Percentiles rank a stretch among this genome's conserved stretches.
These are phyloP conservation scores for Pterois miles DNA, from an alignment of 2,797 vertebrate genomes.

Conservation along the genomic window DNA sequence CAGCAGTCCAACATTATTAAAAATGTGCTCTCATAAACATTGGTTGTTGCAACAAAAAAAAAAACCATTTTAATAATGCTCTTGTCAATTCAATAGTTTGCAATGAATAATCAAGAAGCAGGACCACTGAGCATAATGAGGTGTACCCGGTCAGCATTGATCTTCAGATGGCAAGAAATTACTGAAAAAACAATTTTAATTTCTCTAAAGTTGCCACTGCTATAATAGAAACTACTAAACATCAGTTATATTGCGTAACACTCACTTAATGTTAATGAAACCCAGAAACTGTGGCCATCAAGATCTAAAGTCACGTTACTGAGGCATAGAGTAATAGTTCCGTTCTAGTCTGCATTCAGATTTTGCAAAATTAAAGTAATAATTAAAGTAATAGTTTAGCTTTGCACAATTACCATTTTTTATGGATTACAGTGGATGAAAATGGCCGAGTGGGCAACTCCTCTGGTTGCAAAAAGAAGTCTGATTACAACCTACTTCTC, in stretches of 20 bases:
- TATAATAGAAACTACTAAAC: not conserved
- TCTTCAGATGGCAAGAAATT: constrained; percentile 11
- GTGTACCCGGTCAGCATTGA: not conserved
- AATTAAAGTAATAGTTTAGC: too few relatives aligned
- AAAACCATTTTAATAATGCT: not conserved
- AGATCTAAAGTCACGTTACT: not conserved
- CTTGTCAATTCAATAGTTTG: constrained; percentile 9
- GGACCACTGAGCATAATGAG: constrained; percentile 17
- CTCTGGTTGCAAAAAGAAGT: too few relatives aligned
- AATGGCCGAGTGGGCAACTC: too few relatives aligned
- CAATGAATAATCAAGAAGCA: constrained; percentile 31
- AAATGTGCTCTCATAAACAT: not conserved
- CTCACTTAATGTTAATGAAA: not conserved
- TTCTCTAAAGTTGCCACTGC: not conserved
- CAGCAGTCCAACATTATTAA: not conserved
- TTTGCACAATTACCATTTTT: too few relatives aligned
- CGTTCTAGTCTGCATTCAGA: not conserved
- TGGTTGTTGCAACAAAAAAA: not conserved
- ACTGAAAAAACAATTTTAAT: not conserved
- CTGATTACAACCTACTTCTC: too few relatives aligned
- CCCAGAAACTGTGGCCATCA: not conserved
- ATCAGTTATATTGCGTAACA: not conserved
- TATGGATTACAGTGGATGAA: too few relatives aligned
- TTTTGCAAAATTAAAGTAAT: not conserved
- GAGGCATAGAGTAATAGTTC: not conserved